A percentile compares a stretch with the other conserved stretches of the same genome.
Evolutionary conservation across 1,140 invertebrate genomes (phyloP).

Genomic region (Tyrophagus putrescentiae): DNA sequence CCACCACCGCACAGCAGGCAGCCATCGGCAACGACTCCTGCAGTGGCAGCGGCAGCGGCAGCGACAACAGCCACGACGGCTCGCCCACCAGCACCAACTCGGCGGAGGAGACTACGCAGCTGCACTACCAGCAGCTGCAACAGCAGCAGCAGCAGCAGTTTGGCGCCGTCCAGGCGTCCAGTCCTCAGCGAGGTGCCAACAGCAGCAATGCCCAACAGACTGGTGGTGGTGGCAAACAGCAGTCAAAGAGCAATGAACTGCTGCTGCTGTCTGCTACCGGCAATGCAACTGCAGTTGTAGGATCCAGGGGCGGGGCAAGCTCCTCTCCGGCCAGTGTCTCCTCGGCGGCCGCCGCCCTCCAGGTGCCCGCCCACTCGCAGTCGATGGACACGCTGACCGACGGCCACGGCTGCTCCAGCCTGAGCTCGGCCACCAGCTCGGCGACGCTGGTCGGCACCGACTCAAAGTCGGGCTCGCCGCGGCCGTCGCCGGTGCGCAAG

Average conservation of each 20-base stretch:
- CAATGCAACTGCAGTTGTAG: no score
- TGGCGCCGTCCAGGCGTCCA: background rate
- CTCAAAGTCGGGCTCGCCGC: constrained; percentile 25
- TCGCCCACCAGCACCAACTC: no score
- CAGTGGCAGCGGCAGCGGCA: background rate
- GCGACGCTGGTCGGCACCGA: constrained; percentile 44
- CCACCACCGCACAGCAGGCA: no score
- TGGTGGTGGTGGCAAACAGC: no score
- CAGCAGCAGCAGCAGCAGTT: background rate
- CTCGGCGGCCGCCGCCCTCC: no score
- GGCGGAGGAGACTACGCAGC: no score
- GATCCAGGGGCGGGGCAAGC: no score
- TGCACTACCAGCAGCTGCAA: constrained; percentile 1
- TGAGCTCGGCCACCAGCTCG: constrained; percentile 43
- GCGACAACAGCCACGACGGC: constrained; percentile 11
- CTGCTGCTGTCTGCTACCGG: no score
- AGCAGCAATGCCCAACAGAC: constrained; percentile 17
- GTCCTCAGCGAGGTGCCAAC: constrained; percentile 17
- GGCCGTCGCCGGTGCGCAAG: constrained; percentile 23
- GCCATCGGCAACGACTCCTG: no score
- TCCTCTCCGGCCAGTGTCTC: no score
- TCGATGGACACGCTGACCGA: constrained; percentile 37
- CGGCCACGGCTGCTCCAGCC: constrained; percentile 49
- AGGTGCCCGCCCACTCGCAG: constrained; percentile 52
- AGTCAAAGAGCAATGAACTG: no score